Percentiles rank a stretch among this genome's conserved stretches.
Conservation (phyloP, 1,140 invertebrate species). For the Caenorhabditis brenneri region DNA sequence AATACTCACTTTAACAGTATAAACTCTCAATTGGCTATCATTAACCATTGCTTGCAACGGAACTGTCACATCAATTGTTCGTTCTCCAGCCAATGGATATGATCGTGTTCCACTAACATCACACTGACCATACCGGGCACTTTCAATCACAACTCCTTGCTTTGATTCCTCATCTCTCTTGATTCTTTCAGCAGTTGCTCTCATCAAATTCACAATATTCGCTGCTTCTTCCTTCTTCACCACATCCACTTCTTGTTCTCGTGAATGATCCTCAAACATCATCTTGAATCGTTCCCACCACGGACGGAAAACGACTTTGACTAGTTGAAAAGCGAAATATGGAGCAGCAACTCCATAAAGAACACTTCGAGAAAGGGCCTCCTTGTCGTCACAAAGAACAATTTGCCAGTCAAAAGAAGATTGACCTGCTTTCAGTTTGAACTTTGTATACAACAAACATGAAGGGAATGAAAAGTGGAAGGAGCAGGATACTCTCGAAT, state of each 20-base stretch:
- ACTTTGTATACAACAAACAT: background rate
- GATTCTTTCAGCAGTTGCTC: constrained; percentile 73
- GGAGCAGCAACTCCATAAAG: constrained; percentile 64
- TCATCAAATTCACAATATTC: constrained; percentile 80
- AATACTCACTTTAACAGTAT: no score
- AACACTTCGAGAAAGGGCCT: constrained; percentile 59
- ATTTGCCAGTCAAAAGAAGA: constrained; percentile 64
- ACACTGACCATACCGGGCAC: constrained; percentile 48
- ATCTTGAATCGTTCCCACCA: constrained; percentile 50
- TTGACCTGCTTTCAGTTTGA: constrained; percentile 61
- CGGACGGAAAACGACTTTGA: constrained; percentile 60
- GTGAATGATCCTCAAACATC: constrained; percentile 61
- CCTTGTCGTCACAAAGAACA: constrained; percentile 66
- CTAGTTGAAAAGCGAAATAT: constrained; percentile 54
- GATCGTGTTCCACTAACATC: constrained; percentile 52
- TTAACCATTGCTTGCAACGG: constrained; percentile 90
- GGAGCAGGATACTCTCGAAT: constrained; percentile 57
- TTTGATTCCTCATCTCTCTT: constrained; percentile 79
- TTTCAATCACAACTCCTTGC: constrained; percentile 81
- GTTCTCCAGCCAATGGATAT: constrained; percentile 71
- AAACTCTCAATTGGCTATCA: constrained; percentile 84
- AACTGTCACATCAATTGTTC: constrained; percentile 88
- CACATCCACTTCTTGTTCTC: constrained; percentile 60
- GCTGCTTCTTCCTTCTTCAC: constrained; percentile 61
- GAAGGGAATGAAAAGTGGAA: constrained; percentile 41